Evolutionary conservation across 2,888 invertebrate genomes (phyloP), one percentile per base, ranked within the genome.

Genomic region (Tetropium fuscum): DNA sequence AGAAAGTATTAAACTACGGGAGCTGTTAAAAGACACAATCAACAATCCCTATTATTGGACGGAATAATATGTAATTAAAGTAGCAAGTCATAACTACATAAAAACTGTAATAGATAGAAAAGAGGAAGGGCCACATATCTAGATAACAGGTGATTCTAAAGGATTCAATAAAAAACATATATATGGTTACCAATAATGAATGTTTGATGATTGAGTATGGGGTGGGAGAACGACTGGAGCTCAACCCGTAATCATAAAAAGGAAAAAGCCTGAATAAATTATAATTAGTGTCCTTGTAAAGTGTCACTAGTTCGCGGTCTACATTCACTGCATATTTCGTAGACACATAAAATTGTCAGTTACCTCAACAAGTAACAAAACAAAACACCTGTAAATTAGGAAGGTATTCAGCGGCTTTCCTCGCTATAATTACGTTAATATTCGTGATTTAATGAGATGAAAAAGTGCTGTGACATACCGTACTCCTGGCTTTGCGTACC

Each of bases 401-500:
- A 27, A 27, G 10, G n/a, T n/a, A n/a, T n/a, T n/a, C n/a, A n/a
- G n/a, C n/a, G n/a, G n/a, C n/a, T 15, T 51, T 38, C 27, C 27
- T 51, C 51, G n/a, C 18, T 51, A 40, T 27, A 15, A 10, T 27
- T 40, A 40, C 40, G 19, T 18, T 6, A 32, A 5, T 25, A 44
- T 22, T 20, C 32, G 54, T 51, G 44, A 58, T 48, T 59, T 43
- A 70, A 75, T 73, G 74, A 73, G 74, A 72, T 75, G 75, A 76
- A 70, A 72, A 75, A 74, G 76, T 77, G 78, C 77, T 76, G 72
- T 79, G 80, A 86, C 86, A 84, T 85, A 85, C 85, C 84, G 83
- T 82, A 84, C 84, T 84, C 83, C 83, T 78, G 79, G 81, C 83
- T 81, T 84, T 84, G 81, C 87, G 86, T 86, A 94, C 94, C 93